Evolutionary conservation across 2,113 vertebrate species (phyloP).

Genomic region (Rhynchomys soricoides): DNA sequence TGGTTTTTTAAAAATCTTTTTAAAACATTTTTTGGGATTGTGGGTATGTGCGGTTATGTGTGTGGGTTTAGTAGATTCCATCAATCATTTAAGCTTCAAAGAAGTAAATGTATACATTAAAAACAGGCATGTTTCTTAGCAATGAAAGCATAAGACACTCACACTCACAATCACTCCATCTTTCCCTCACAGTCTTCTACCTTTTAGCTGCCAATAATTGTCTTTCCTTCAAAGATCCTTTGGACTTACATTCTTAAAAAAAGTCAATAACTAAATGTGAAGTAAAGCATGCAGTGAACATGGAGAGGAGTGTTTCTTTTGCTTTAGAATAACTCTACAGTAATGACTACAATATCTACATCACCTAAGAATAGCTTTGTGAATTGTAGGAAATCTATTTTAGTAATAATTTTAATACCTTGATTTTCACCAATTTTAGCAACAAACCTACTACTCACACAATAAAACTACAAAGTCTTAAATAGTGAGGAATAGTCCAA

Average conservation of each 20-base stretch:
- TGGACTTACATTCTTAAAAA: not conserved
- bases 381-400: constrained; percentile 40
- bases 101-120: not conserved
- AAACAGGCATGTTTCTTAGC: constrained; percentile 17
- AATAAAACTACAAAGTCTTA: constrained; percentile 7
- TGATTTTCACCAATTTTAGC: constrained; percentile 24
- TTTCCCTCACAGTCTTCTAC: not conserved
- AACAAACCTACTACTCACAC: not conserved
- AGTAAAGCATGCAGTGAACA: not conserved
- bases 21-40: not conserved
- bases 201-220: not conserved
- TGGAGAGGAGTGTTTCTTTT: not conserved
- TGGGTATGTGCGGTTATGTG: too few relatives aligned
- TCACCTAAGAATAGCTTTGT: not conserved
- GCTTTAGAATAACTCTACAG: not conserved
- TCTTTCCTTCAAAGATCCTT: constrained; percentile 7
- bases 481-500: not conserved
- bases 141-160: too few relatives aligned
- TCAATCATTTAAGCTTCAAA: constrained; percentile 36
- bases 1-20: not conserved
- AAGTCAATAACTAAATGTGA: constrained; percentile 30
- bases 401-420: constrained; percentile 27
- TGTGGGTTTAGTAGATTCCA: too few relatives aligned
- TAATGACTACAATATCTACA: not conserved
- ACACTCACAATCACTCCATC: not conserved